Base-by-base conservation (phyloP, 2,113 vertebrate species). In the Burhinus oedicnemus region DNA sequence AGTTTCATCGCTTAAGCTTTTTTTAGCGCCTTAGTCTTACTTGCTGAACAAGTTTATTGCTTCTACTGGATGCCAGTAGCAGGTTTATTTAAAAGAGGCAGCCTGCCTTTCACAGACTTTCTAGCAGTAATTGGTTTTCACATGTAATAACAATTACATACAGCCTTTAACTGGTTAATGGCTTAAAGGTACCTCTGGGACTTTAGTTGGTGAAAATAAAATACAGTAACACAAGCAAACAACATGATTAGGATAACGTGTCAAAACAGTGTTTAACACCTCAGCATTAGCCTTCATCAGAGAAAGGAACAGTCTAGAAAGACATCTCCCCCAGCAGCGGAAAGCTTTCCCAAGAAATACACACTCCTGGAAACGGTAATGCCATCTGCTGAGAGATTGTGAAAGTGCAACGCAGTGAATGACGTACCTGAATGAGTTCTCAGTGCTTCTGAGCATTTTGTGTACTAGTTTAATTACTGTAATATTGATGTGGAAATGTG, bases 361-460 rank as follows among this genome's bases (percentile, higher is more conserved):
- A 54, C 11, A 0, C 47, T 83, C 77, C 9, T 66, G 96, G 91
- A 96, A 93, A 81, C 51, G 0, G 0, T 70, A 62, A 75, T 96
- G 96, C 97, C 97, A 98, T 93, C 97, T 97, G 95, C 97, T 95
- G 97, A 92, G 81, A 79, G 60, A 83, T 30, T 30, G 38, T 3
- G 38, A 83, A 95, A 97, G 29, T 85, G 81, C 95, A 94, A 14
- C 5, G 4, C 49, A 18, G 16, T 0, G 36, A 85, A 23, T 18
- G 51, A n/a, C 14, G 26, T 5, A 32, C 2, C 36, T 17, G 62
- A 55, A 13, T 0, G 23, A 5, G 36, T 14, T 44, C 40, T n/a
- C 64, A 7, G n/a, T 3, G 32, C 64, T 85, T 32, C 69, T 3
- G 2, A 81, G 54, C 26, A 38, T 23, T 47, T 25, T 3, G 0